Conservation (phyloP, 2,797 vertebrate genomes). For the Micrastur ruficollis region DNA sequence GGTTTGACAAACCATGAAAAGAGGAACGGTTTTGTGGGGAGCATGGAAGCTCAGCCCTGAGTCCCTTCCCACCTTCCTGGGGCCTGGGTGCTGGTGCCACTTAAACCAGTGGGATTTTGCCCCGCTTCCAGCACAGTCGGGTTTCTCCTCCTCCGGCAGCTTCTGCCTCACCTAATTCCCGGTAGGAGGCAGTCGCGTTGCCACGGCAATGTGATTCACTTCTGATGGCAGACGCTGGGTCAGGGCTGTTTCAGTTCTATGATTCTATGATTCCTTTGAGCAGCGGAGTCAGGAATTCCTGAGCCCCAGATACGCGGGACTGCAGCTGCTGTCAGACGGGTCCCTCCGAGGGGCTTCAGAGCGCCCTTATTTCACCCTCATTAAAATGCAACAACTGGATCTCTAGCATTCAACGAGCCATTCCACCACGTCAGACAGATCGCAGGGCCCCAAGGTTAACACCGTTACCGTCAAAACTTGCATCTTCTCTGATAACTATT, state of each 20-base stretch:
- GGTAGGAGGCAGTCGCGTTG: background rate
- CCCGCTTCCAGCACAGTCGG: background rate
- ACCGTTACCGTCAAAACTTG: rapidly evolving
- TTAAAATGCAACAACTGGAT: background rate
- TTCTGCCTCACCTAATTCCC: background rate
- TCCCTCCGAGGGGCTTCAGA: background rate
- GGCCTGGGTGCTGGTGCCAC: background rate
- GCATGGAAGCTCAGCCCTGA: background rate
- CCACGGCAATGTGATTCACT: background rate
- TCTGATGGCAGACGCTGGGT: background rate
- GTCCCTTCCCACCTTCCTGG: background rate
- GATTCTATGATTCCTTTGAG: background rate
- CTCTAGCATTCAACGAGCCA: rapidly evolving
- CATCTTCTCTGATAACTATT: no score
- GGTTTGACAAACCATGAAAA: background rate
- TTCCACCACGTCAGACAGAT: background rate
- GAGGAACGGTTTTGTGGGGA: background rate
- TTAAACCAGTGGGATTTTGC: background rate
- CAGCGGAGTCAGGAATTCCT: background rate
- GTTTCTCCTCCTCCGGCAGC: background rate
- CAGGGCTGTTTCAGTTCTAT: background rate
- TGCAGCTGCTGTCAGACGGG: rapidly evolving
- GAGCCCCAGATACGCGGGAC: rapidly evolving
- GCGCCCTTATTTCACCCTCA: rapidly evolving
- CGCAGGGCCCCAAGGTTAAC: background rate